Evolutionary conservation across 1,140 invertebrate genomes (phyloP).

Genomic region (Drosophila lini): DNA sequence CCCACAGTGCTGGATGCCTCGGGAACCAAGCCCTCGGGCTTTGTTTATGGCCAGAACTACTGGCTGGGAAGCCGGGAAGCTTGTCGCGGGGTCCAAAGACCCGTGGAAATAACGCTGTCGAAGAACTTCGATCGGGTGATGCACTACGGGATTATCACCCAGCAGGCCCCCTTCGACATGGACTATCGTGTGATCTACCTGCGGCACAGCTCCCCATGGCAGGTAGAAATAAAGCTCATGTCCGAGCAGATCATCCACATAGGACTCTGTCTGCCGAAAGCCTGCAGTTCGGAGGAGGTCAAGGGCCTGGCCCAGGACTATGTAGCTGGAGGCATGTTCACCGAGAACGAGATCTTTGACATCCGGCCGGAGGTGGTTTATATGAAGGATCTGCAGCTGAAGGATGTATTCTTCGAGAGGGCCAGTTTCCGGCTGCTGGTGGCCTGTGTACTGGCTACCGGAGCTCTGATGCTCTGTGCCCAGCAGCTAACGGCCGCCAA

Average conservation of each 20-base stretch:
- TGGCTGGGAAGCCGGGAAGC: slow-evolving; percentile 82
- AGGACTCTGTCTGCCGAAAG: slow-evolving; percentile 76
- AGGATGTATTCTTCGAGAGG: slow-evolving; percentile 67
- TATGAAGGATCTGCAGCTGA: slow-evolving; percentile 80
- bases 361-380: slow-evolving; percentile 76
- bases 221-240: slow-evolving; percentile 83
- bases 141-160: slow-evolving; percentile 77
- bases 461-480: slow-evolving; percentile 65
- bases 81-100: slow-evolving; percentile 69
- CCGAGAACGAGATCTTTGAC: slow-evolving; percentile 77
- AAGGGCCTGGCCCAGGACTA: slow-evolving; percentile 66
- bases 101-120: slow-evolving; percentile 76
- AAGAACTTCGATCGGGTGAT: slow-evolving; percentile 80
- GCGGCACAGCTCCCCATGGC: slow-evolving; percentile 81
- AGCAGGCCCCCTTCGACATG: slow-evolving; percentile 78
- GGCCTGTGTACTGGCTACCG: slow-evolving; percentile 55
- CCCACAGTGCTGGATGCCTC: slow-evolving; percentile 79
- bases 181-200: slow-evolving; percentile 79
- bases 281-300: slow-evolving; percentile 68
- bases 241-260: slow-evolving; percentile 83
- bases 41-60: slow-evolving; percentile 82
- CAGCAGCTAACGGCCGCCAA: slow-evolving; percentile 51
- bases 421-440: slow-evolving; percentile 71
- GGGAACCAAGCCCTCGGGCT: slow-evolving; percentile 76
- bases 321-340: slow-evolving; percentile 57